Conservation (phyloP, 2,113 vertebrate species). For the Elaphurus davidianus region DNA sequence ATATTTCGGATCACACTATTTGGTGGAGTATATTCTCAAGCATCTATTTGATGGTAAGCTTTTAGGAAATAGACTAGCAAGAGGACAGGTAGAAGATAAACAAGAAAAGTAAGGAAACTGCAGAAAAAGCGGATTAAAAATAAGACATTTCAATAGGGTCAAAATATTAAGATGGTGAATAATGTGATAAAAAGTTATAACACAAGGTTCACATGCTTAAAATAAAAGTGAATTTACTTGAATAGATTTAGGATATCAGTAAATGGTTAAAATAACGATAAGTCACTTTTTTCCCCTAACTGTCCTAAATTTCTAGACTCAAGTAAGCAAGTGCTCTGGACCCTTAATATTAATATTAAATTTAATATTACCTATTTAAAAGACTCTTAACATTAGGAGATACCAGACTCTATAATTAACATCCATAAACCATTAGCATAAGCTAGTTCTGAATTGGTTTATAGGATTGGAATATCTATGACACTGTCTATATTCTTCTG, state of each 20-base stretch:
- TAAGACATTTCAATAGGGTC: not conserved
- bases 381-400: constrained; percentile 56
- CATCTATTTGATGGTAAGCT: not conserved
- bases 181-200: not conserved
- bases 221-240: not conserved
- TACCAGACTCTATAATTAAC: constrained; percentile 63
- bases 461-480: constrained; percentile 56
- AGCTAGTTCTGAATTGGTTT: constrained; percentile 67
- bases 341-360: not conserved
- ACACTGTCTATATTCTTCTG: constrained; percentile 43
- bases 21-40: not conserved
- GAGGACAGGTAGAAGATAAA: not conserved
- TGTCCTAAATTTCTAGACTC: constrained; percentile 38
- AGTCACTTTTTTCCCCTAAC: not conserved
- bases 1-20: not conserved
- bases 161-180: not conserved
- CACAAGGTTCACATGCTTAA: not conserved
- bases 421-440: constrained; percentile 66
- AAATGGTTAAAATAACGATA: not conserved
- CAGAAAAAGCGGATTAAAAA: not conserved
- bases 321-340: constrained; percentile 51
- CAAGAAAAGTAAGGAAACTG: not conserved
- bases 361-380: constrained; percentile 65
- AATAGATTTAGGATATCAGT: not conserved
- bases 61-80: not conserved